Conservation (phyloP, 2,888 invertebrate genomes). For the Polymixis lichenea region DNA sequence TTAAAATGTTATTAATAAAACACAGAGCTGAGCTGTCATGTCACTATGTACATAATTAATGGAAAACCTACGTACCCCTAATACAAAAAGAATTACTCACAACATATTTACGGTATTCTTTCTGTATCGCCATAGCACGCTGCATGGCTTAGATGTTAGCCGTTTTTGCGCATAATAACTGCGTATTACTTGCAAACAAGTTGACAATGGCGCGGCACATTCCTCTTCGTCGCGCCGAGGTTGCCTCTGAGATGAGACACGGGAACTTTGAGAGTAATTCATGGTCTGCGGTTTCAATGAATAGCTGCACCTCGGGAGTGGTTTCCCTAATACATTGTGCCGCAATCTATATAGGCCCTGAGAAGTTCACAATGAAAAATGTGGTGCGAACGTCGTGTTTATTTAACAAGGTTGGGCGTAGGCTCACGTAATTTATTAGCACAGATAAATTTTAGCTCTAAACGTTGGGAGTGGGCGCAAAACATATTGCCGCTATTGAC, state of each 20-base stretch:
- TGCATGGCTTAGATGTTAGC: not conserved
- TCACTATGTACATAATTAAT: slow-evolving; percentile 37
- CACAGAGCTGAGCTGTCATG: slow-evolving; percentile 13
- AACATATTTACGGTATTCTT: not conserved
- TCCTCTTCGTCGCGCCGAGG: slow-evolving; percentile 64
- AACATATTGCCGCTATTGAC: slow-evolving; percentile 79
- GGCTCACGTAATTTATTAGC: slow-evolving; percentile 83
- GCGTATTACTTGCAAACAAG: slow-evolving; percentile 55
- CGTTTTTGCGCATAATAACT: slow-evolving; percentile 24
- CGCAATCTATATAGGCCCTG: slow-evolving; percentile 69
- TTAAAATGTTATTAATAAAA: slow-evolving; percentile 45
- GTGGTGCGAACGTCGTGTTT: slow-evolving; percentile 84
- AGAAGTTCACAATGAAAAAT: slow-evolving; percentile 82
- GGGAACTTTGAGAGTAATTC: slow-evolving; percentile 70
- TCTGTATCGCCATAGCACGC: not conserved
- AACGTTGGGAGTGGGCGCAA: slow-evolving; percentile 72
- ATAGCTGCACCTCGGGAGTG: slow-evolving; percentile 69
- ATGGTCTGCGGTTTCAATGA: slow-evolving; percentile 74
- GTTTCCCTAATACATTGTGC: slow-evolving; percentile 61
- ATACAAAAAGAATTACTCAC: slow-evolving; percentile 3
- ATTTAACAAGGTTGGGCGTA: slow-evolving; percentile 80
- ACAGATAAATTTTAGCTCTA: slow-evolving; percentile 84
- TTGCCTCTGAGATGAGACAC: slow-evolving; percentile 66
- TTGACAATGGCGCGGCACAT: slow-evolving; percentile 67
- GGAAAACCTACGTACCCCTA: not conserved